phyloP scores from a whole-genome alignment of 2,797 vertebrate genomes.

The Gastrophryne carolinensis region DNA sequence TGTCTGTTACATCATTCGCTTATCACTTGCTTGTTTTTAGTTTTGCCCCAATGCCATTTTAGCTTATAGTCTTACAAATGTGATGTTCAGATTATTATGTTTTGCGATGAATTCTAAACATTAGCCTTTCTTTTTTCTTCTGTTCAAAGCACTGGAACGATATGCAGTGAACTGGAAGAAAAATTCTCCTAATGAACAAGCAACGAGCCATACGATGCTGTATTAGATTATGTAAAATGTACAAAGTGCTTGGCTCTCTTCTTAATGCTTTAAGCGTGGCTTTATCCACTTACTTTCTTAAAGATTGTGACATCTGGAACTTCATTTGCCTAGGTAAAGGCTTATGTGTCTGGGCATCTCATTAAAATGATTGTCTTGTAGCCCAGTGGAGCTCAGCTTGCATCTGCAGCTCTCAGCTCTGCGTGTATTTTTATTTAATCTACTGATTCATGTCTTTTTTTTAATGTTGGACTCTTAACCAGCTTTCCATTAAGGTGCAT shows the following conservation, averaged over 20 bases:
- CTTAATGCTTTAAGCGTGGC: slow-evolving; percentile 12
- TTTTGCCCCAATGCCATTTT: too few species aligned
- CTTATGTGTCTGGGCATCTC: not conserved
- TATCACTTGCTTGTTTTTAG: too few species aligned
- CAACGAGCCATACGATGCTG: slow-evolving; percentile 41
- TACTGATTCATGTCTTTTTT: too few species aligned
- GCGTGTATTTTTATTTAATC: too few species aligned
- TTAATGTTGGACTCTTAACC: too few species aligned
- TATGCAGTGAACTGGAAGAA: slow-evolving; percentile 47
- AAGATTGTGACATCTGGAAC: slow-evolving; percentile 2
- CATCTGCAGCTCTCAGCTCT: too few species aligned
- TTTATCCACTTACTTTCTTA: slow-evolving; percentile 24
- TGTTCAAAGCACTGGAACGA: slow-evolving; percentile 48
- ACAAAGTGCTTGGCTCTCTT: slow-evolving; percentile 37
- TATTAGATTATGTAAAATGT: slow-evolving; percentile 41
- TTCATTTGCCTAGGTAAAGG: not conserved
- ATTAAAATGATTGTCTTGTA: not conserved
- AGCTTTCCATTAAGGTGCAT: too few species aligned
- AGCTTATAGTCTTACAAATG: not conserved
- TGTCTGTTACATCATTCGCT: too few species aligned
- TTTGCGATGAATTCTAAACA: slow-evolving; percentile 28
- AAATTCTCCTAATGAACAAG: slow-evolving; percentile 35
- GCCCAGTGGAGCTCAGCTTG: not conserved
- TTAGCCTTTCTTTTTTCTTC: slow-evolving; percentile 26
- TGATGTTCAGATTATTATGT: slow-evolving; percentile 11